Conservation (phyloP, 2,113 vertebrate genomes). For the Carassius gibelio region DNA sequence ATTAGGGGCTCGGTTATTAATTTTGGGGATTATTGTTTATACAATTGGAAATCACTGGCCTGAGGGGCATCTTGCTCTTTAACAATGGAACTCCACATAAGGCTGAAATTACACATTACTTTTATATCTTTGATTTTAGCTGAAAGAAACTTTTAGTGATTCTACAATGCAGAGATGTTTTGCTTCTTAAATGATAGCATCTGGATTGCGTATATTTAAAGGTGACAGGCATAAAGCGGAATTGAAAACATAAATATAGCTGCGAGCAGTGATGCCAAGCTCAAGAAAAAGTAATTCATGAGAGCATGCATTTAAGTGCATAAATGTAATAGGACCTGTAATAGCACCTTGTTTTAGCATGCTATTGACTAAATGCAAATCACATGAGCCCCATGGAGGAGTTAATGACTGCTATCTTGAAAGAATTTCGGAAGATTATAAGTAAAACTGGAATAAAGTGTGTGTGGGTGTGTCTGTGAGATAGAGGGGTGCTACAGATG, state of each 20-base stretch:
- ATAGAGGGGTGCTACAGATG: background rate
- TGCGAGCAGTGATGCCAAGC: too few species aligned
- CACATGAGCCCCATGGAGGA: background rate
- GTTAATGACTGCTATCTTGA: background rate
- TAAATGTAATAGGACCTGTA: background rate
- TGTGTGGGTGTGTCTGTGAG: too few species aligned
- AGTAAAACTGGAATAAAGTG: too few species aligned
- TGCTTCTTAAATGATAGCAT: too few species aligned
- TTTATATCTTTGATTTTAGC: conserved; percentile 8
- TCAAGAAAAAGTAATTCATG: background rate
- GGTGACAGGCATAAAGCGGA: too few species aligned
- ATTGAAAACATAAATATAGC: too few species aligned
- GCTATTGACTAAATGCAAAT: background rate
- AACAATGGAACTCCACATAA: conserved; percentile 59
- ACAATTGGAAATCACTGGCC: conserved; percentile 46
- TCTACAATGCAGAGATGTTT: background rate
- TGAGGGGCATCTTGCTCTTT: conserved; percentile 59
- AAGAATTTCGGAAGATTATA: background rate
- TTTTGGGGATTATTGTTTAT: conserved; percentile 34
- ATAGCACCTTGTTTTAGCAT: background rate
- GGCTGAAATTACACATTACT: conserved; percentile 58
- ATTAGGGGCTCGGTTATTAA: conserved; percentile 36
- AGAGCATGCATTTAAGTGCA: background rate
- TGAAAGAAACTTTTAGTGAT: background rate
- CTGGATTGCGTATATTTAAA: too few species aligned